phyloP scores from a whole-genome alignment of 2,113 vertebrate genomes.

The Grammomys dolichurus region DNA sequence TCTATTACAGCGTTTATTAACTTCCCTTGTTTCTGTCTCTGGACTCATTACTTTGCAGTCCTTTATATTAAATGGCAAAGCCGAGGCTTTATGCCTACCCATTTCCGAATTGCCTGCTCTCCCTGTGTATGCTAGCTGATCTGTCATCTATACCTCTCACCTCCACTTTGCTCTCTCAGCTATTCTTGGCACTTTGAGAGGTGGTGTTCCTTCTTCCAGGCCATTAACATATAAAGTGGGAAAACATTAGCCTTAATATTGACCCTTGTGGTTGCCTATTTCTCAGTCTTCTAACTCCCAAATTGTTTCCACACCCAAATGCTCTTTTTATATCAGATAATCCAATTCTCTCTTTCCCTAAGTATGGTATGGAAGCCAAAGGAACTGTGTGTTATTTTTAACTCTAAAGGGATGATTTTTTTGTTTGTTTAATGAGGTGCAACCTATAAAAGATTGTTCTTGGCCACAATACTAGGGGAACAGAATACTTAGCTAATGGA shows the following conservation, averaged over 20 bases:
- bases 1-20: conserved; percentile 52
- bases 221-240: conserved; percentile 66
- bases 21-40: conserved; percentile 58
- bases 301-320: conserved; percentile 51
- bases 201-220: conserved; percentile 8
- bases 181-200: conserved; percentile 59
- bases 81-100: not conserved
- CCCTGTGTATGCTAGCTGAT: conserved; percentile 21
- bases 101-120: conserved; percentile 6
- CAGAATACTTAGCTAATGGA: not conserved
- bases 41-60: conserved; percentile 59
- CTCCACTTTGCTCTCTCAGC: conserved; percentile 59
- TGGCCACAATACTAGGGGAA: not conserved
- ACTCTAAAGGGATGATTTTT: conserved; percentile 40
- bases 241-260: conserved; percentile 63
- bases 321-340: conserved; percentile 62
- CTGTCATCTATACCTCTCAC: not conserved
- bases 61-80: conserved; percentile 36
- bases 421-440: conserved; percentile 54
- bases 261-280: conserved; percentile 9
- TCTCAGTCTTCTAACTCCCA: conserved; percentile 57
- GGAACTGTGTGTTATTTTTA: conserved; percentile 69
- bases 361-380: not conserved
- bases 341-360: conserved; percentile 54
- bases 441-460: conserved; percentile 4